Base-by-base conservation (phyloP, 1,140 invertebrate genomes). In the Zeugodacus cucurbitae region DNA sequence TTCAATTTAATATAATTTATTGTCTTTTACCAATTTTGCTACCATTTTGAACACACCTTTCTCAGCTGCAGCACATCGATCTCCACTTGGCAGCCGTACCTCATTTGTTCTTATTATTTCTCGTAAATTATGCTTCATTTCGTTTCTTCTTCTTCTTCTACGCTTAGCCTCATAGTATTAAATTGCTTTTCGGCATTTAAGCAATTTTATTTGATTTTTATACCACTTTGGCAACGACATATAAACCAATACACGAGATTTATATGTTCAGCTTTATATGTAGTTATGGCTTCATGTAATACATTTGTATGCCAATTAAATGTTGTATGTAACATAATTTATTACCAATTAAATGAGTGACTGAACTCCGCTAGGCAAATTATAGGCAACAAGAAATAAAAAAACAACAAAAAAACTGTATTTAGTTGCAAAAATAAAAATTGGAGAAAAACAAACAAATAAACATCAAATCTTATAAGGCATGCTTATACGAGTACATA, bases 321-420 rank as follows among this genome's bases (percentile, higher is more conserved):
- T 82, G 41, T n/a, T 82, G 74, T 82, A 74, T 74, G 74, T 82
- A 82, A 82, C 74, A 82, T 82, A 82, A 82, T 82, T 82, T 82
- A 82, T 82, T 82, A 82, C 74, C 74, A 82, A 82, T 82, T 82
- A 82, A 48, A 22, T 48, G 74, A 82, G 74, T 48, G 74, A 82
- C 74, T 82, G 41, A 82, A 82, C 74, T 82, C 74, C 22, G 34
- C 74, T 82, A 29, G 74, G 22, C 22, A 82, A 74, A 74, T 74
- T 41, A 74, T 74, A 22, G 67, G 34, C 67, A 74, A 74, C 17
- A 82, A 41, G n/a, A 48, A 34, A 34, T 6, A 32, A 14, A 32
- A 67, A 34, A 67, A 67, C 3, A 34, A 32, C 8, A 67, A 67
- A 34, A 14, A 34, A 11, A 4, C n/a, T 29, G 10, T 48, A 26